These are phyloP conservation scores for Leptatherina wallacei DNA, from an alignment of 2,797 vertebrate species.

Conservation along the genomic window DNA sequence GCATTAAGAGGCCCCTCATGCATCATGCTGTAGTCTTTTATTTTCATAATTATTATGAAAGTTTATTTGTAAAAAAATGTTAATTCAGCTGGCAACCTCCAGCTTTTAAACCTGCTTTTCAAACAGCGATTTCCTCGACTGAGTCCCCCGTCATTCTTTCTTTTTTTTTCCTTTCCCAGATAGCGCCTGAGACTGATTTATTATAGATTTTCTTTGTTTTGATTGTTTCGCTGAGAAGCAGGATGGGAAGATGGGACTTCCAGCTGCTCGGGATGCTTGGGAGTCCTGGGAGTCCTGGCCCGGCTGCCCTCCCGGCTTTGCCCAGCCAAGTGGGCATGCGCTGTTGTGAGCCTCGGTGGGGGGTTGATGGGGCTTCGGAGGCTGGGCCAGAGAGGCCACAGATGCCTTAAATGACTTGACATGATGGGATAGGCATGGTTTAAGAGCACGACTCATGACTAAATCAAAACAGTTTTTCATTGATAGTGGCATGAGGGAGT, in stretches of 20 bases:
- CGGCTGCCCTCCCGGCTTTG: constrained; percentile 75
- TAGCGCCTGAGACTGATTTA: constrained; percentile 69
- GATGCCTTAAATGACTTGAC: constrained; percentile 85
- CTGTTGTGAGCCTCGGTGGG: constrained; percentile 73
- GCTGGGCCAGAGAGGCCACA: constrained; percentile 81
- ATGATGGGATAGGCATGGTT: constrained; percentile 77
- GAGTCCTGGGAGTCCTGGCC: constrained; percentile 78
- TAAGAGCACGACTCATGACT: constrained; percentile 70
- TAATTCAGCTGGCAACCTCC: constrained; percentile 18
- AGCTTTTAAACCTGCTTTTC: constrained; percentile 23
- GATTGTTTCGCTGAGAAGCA: constrained; percentile 77
- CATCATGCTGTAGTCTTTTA: constrained; percentile 21
- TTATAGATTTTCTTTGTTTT: constrained; percentile 78
- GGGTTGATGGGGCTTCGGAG: constrained; percentile 82
- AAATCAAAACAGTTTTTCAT: constrained; percentile 75
- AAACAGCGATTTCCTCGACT: constrained; percentile 41
- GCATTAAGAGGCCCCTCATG: constrained; percentile 37
- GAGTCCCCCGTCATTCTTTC: background rate
- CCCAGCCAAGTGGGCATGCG: constrained; percentile 75
- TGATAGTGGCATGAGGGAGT: constrained; percentile 46
- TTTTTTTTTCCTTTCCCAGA: constrained; percentile 55
- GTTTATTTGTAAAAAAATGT: constrained; percentile 19
- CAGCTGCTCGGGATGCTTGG: constrained; percentile 76
- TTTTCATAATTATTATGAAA: constrained; percentile 12
- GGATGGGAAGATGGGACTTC: constrained; percentile 75